Evolutionary conservation across 2,113 vertebrate species (phyloP), one percentile per base, ranked within the genome.

Genomic region (Vulpes ferrilata): DNA sequence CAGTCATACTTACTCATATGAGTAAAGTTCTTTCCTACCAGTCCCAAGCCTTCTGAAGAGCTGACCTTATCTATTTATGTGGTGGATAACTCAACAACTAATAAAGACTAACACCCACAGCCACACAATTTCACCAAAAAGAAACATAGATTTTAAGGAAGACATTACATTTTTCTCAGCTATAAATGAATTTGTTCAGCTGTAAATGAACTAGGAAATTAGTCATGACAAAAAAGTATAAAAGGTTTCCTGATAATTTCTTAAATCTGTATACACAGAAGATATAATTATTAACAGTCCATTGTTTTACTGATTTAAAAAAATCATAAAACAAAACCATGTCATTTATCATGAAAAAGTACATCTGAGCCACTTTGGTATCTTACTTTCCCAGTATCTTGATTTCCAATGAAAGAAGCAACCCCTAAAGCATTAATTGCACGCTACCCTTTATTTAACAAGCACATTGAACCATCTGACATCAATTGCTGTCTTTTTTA

Each of bases 401-500:
- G 15, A 73, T 88, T 92, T 91, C 38, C 60, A 92, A 7, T 59
- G 65, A 92, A 93, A 87, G 55, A 87, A 23, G 8, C 67, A 89
- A 85, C 11, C n/a, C 74, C 88, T 69, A 60, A 89, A 81, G 59
- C 57, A 96, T 84, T 93, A 91, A 86, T 67, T 32, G 8, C 22
- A 73, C 64, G 11, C 32, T 93, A 74, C 55, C 38, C 53, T 96
- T 95, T 96, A 96, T 83, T 96, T 90, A 96, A 67, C 80, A 97
- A 95, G 53, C 17, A 82, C 48, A 57, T 38, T 90, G 64, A 96
- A 89, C 53, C 67, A 82, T 62, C 27, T 62, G 73, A 88, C 67
- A 91, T 80, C 62, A 62, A 88, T 55, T 73, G 59, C 69, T 67
- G 20, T 84, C 57, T 65, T 96, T 95, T 87, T 82, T 86, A 38